Base-by-base conservation (phyloP, 2,113 vertebrate species). In the Pyxicephalus adspersus region DNA sequence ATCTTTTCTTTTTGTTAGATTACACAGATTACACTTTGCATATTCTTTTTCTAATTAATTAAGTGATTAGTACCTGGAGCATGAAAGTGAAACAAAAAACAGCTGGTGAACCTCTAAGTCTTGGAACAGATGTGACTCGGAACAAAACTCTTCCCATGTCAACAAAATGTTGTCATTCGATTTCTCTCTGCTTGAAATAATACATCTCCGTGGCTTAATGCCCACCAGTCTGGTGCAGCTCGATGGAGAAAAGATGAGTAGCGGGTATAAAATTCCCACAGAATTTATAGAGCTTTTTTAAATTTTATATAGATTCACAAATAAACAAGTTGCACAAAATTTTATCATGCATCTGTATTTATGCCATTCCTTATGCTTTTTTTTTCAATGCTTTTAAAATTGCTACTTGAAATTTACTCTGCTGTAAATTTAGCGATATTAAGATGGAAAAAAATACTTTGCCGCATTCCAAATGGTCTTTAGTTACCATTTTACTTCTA, bases 241-340 rank as follows among this genome's bases (percentile, higher is more conserved):
- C 16, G 18, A 9, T 4, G 4, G 19, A 20, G 76, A 55, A 20
- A 65, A 54, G 57, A 77, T 26, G 60, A 63, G 31, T 5, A 11
- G 54, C 28, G 2, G 29, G 19, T 26, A 63, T 58, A 50, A 75
- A 45, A 63, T 26, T 19, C 8, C 58, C 29, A 26, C 26, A 16
- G 29, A 28, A 75, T 75, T 75, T 60, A 61, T 63, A 15, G 72
- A 45, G 23, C 22, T 8, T 61, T 61, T 75, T 45, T 75, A 57
- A 75, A 57, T 75, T 75, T 75, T 75, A 50, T 50, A 75, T 75
- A 20, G 57, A 63, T 75, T 61, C 61, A 34, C 57, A 61, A 63
- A 75, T 75, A 75, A 75, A 75, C 72, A 75, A 50, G 72, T 63
- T 75, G 72, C 72, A 73, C 19, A 34, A 25, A 25, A 50, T 61